Evolutionary conservation across 2,113 vertebrate genomes (phyloP).

Genomic region (Physeter macrocephalus): DNA sequence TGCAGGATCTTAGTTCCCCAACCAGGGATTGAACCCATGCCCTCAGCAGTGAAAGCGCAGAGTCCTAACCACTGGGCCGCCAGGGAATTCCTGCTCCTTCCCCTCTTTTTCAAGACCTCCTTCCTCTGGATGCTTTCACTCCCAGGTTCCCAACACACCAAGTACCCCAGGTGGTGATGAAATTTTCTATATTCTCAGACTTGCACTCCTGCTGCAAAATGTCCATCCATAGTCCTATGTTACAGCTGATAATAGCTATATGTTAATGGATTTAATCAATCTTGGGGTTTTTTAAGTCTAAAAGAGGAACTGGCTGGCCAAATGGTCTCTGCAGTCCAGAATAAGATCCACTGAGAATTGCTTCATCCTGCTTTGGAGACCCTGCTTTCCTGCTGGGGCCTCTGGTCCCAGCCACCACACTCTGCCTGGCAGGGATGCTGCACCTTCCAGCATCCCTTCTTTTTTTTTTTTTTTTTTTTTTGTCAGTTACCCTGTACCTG

Average conservation of each 20-base stretch:
- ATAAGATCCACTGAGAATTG: not conserved
- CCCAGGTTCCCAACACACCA: not conserved
- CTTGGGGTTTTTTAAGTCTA: not conserved
- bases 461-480: not conserved
- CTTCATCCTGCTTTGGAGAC: fast-evolving
- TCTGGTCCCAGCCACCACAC: fast-evolving
- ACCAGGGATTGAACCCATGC: not conserved
- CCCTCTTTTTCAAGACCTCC: not conserved
- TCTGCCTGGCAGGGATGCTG: not conserved
- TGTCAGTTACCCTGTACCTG: fast-evolving
- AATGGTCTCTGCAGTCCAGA: not conserved
- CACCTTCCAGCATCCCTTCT: fast-evolving
- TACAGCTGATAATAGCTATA: not conserved
- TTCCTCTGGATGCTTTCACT: not conserved
- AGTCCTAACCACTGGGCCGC: not conserved
- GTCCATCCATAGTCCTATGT: not conserved
- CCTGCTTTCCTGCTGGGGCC: not conserved
- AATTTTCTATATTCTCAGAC: not conserved
- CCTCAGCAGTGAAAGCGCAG: not conserved
- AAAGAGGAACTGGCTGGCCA: not conserved
- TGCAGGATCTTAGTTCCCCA: not conserved
- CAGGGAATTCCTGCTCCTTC: not conserved
- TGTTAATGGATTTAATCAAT: not conserved
- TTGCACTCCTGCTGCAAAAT: not conserved
- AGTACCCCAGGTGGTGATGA: not conserved